A percentile compares a stretch with the other conserved stretches of the same genome.
Evolutionary conservation across 2,888 invertebrate species (phyloP).

Genomic region (Galerucella pusilla): DNA sequence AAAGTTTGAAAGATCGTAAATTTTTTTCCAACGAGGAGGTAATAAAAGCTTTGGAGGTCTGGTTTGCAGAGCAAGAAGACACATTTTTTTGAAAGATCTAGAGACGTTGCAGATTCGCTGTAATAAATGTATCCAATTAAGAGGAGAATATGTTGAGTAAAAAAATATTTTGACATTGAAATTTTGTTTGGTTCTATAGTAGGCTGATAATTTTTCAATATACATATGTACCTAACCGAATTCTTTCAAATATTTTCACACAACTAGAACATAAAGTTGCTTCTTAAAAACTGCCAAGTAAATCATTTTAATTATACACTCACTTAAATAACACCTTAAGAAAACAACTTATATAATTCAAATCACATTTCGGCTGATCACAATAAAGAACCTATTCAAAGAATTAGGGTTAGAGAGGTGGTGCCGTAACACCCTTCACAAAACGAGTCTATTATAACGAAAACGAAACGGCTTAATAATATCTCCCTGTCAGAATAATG

Average conservation of each 20-base stretch:
- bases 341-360: slow-evolving; percentile 8
- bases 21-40: too few species aligned
- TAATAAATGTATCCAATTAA: too few species aligned
- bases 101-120: too few species aligned
- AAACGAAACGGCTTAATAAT: slow-evolving; percentile 28
- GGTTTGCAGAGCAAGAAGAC: too few species aligned
- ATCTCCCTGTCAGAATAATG: slow-evolving; percentile 21
- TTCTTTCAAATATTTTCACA: background rate
- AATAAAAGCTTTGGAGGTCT: too few species aligned
- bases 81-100: too few species aligned
- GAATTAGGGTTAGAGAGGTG: slow-evolving; percentile 26
- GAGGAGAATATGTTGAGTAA: too few species aligned
- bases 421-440: slow-evolving; percentile 34
- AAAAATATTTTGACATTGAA: too few species aligned
- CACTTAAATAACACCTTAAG: background rate
- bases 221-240: too few species aligned
- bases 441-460: slow-evolving; percentile 20
- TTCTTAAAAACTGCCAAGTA: slow-evolving; percentile 11
- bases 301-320: slow-evolving; percentile 20
- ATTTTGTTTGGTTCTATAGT: too few species aligned
- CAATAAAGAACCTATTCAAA: slow-evolving; percentile 31
- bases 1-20: too few species aligned
- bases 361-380: slow-evolving; percentile 37
- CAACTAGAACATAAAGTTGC: background rate
- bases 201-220: too few species aligned